Conservation (phyloP, 2,113 vertebrate species). For the Riparia riparia region DNA sequence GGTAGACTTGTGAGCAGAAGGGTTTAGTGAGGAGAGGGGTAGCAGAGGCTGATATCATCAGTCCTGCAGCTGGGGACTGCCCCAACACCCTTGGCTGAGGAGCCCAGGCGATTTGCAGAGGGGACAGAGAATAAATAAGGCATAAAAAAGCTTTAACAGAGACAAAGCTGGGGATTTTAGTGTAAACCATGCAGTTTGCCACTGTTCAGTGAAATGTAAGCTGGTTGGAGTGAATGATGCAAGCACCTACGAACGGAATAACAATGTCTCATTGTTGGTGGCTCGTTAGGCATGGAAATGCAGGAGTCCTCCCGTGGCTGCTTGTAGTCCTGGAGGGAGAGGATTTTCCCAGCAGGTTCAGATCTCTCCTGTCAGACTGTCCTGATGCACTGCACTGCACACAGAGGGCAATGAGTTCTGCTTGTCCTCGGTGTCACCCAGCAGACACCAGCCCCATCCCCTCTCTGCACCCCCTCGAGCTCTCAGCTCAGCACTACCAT, state of each 20-base stretch:
- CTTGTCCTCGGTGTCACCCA: neutral
- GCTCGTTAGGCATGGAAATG: neutral
- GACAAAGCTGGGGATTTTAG: neutral
- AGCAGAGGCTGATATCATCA: neutral
- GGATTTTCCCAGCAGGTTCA: fast-evolving
- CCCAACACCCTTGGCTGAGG: fast-evolving
- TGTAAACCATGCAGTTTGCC: neutral
- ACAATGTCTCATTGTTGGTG: neutral
- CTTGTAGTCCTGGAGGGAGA: neutral
- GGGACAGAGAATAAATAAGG: neutral
- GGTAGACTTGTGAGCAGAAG: neutral
- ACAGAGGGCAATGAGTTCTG: neutral
- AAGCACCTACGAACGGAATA: fast-evolving
- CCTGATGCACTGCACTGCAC: neutral
- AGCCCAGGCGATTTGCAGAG: neutral
- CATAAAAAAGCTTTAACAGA: neutral
- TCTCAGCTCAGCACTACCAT: neutral
- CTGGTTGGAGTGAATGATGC: neutral
- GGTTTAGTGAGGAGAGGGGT: neutral
- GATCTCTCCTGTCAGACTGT: neutral
- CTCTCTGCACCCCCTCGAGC: fast-evolving
- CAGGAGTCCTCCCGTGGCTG: neutral
- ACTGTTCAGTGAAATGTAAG: neutral
- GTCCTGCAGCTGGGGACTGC: neutral
- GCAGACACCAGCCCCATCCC: neutral